phyloP scores from a whole-genome alignment of 2,888 invertebrate species.

The Amitus sp. region DNA sequence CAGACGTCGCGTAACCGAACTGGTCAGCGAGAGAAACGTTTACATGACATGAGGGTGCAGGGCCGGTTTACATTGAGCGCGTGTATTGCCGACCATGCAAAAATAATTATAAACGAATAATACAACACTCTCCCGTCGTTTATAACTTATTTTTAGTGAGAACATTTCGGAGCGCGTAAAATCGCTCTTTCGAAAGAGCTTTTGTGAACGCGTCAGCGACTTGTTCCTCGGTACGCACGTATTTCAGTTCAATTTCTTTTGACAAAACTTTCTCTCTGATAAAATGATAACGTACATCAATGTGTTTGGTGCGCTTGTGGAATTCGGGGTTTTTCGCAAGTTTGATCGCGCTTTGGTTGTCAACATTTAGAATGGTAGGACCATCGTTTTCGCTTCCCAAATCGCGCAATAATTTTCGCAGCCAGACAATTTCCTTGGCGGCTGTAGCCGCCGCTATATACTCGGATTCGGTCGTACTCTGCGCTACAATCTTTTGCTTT shows the following conservation, averaged over 20 bases:
- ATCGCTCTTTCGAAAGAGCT: background rate
- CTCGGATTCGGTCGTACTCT: constrained; percentile 18
- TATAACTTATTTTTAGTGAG: constrained; percentile 2
- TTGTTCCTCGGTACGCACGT: constrained; percentile 7
- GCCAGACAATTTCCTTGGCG: background rate
- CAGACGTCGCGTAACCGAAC: no score
- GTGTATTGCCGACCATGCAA: no score
- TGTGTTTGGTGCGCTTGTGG: constrained; percentile 21
- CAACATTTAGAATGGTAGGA: background rate
- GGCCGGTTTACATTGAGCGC: no score
- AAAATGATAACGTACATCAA: constrained; percentile 14
- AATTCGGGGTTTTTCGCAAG: constrained; percentile 13
- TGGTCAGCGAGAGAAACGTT: no score
- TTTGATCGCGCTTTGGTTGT: constrained; percentile 20
- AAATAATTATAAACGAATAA: no score
- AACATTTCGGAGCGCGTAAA: no score
- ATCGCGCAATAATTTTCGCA: background rate
- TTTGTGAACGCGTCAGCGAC: constrained; percentile 14
- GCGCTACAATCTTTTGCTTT: constrained; percentile 13
- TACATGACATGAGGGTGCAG: no score
- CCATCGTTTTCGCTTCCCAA: background rate
- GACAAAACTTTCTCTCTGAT: constrained; percentile 8
- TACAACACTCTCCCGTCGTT: no score
- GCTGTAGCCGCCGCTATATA: constrained; percentile 16
- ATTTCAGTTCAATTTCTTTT: background rate